A percentile compares a stretch with the other conserved stretches of the same genome.
Conservation (phyloP, 2,888 invertebrate species). For the Meandrusa payeni region DNA sequence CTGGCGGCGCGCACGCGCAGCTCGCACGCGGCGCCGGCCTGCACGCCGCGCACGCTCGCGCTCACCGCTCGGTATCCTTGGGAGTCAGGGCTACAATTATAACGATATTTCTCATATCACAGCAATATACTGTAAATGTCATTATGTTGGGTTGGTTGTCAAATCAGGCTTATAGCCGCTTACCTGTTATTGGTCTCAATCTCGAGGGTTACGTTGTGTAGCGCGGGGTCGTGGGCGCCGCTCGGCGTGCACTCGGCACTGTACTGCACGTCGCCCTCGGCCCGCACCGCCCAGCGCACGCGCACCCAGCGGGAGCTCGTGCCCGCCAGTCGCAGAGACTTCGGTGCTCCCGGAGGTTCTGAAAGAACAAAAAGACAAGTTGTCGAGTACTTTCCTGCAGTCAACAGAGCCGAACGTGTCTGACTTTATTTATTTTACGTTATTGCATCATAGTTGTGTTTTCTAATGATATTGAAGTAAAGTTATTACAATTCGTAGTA, state of each 20-base stretch:
- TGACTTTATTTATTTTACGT: no score
- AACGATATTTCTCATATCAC: conserved; percentile 7
- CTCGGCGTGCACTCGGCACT: conserved; percentile 45
- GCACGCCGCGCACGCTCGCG: conserved; percentile 72
- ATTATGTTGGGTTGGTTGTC: no score
- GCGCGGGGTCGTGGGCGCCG: conserved; percentile 36
- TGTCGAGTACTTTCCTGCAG: no score
- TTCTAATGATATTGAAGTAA: no score
- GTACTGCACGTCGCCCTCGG: conserved; percentile 30
- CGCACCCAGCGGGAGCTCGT: conserved; percentile 81
- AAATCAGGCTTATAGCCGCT: no score
- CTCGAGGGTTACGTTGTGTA: conserved; percentile 49
- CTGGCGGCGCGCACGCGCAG: conserved; percentile 85
- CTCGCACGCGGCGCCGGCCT: conserved; percentile 85
- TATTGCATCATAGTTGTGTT: no score
- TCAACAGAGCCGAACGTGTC: no score
- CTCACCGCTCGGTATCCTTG: conserved; percentile 36
- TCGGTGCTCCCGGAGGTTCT: conserved; percentile 89
- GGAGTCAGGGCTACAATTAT: conserved; percentile 34
- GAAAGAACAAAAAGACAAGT: no score
- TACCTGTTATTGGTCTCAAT: conserved; percentile 34
- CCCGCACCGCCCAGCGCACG: conserved; percentile 73
- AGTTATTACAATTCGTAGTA: no score
- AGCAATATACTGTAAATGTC: not conserved
- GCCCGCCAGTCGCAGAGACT: conserved; percentile 79